These are phyloP conservation scores for Rhinogobius similis DNA, from an alignment of 2,113 vertebrate genomes.

Conservation along the genomic window DNA sequence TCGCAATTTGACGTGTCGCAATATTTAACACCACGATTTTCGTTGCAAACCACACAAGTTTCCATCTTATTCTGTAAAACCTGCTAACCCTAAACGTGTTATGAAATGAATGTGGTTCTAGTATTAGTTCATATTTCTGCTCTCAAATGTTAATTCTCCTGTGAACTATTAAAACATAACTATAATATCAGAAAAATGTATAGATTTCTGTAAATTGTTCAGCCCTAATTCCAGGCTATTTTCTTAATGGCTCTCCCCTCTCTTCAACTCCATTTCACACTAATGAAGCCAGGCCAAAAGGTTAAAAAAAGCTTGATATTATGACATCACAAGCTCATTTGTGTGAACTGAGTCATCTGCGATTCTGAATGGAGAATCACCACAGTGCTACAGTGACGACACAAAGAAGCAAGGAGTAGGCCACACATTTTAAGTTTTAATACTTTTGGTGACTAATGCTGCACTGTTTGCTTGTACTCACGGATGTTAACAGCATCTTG, in stretches of 20 bases:
- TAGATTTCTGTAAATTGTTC: too few relatives aligned
- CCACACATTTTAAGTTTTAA: not conserved
- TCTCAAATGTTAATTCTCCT: too few relatives aligned
- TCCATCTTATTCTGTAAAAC: too few relatives aligned
- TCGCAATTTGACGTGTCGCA: too few relatives aligned
- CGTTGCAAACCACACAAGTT: too few relatives aligned
- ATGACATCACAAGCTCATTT: slow-evolving; percentile 15
- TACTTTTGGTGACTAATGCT: slow-evolving; percentile 1
- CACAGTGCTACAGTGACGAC: not conserved
- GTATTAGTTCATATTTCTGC: too few relatives aligned
- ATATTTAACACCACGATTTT: too few relatives aligned
- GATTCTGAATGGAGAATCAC: slow-evolving; percentile 14
- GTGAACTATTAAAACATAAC: too few relatives aligned
- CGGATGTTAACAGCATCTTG: not conserved
- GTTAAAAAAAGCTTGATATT: not conserved
- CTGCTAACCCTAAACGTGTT: too few relatives aligned
- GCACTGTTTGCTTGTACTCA: not conserved
- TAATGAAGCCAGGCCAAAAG: not conserved
- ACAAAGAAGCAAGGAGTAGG: not conserved
- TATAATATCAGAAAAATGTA: too few relatives aligned
- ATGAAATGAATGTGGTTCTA: too few relatives aligned
- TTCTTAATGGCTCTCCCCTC: not conserved
- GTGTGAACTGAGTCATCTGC: not conserved
- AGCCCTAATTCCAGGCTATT: not conserved
- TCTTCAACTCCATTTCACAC: not conserved